Evolutionary conservation across 2,113 vertebrate species (phyloP), one percentile per base, ranked within the genome.

Genomic region (Muntiacus reevesi): DNA sequence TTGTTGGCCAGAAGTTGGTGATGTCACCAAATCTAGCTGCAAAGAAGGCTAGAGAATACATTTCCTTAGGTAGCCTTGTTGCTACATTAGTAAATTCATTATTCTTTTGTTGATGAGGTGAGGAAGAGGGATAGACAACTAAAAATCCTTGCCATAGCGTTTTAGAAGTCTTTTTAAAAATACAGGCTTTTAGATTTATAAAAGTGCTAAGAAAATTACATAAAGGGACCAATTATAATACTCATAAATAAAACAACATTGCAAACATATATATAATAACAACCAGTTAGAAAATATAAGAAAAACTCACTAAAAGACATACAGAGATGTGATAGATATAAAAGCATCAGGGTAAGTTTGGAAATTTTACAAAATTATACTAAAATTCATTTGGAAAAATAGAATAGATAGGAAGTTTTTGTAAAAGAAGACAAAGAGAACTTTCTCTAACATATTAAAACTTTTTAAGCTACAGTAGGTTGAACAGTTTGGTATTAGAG

Each of bases 381-480:
- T 96, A 90, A 89, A 76, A 47, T 87, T 91, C 90, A 98, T 27
- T 83, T 97, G 43, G 55, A 54, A 94, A 95, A 74, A 52, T 89
- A 28, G 36, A 79, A 54, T 47, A 86, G 54, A 76, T 14, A 64
- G 57, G 79, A 95, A 84, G 87, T 71, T 28, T 50, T 67, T 87
- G 14, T 55, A 85, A 95, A 89, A 91, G 23, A 91, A 92, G 59
- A 87, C 14, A 79, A 81, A 33, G 13, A 36, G 12, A 82, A 52
- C 33, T 55, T 94, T 90, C 40, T 71, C 12, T 87, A 82, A 86
- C n/a, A 23, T 91, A 23, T 33, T 87, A 67, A 92, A 94, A 21
- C 0, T 14, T 67, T 87, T 43, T 64, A 85, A 94, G 40, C 33
- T 83, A 36, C 3, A 47, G 3, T 19, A 89, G 47, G 25, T 85